Evolutionary conservation across 2,888 invertebrate species (phyloP).

Genomic region (Drosophila stalkeri): DNA sequence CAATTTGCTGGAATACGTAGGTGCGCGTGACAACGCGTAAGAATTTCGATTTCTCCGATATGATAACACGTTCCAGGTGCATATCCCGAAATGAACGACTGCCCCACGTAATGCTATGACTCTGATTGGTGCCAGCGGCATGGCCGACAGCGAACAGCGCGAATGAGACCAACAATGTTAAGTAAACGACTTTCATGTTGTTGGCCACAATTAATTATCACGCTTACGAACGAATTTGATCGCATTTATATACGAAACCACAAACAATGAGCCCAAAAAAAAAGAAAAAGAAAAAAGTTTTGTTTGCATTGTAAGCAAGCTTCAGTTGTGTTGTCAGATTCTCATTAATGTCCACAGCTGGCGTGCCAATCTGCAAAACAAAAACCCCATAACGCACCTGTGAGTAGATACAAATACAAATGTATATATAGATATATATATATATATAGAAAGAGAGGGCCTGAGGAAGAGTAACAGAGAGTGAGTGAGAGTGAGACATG

Average conservation of each 20-base stretch:
- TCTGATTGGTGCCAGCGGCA: constrained; percentile 39
- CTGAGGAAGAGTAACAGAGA: neutral
- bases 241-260: constrained; percentile 34
- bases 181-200: constrained; percentile 53
- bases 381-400: constrained; percentile 19
- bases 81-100: constrained; percentile 54
- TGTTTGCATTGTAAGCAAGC: constrained; percentile 10
- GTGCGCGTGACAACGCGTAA: constrained; percentile 61
- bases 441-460: neutral
- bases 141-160: constrained; percentile 14
- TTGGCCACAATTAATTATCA: constrained; percentile 20
- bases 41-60: constrained; percentile 60
- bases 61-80: constrained; percentile 59
- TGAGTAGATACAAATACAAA: neutral
- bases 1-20: constrained; percentile 56
- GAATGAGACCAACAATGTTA: constrained; percentile 32
- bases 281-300: neutral
- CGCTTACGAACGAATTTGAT: neutral
- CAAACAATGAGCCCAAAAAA: constrained; percentile 23
- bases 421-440: neutral
- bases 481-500: neutral
- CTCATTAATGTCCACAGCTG: constrained; percentile 19
- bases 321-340: constrained; percentile 12
- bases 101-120: constrained; percentile 71
- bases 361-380: constrained; percentile 4